Evolutionary conservation across 2,888 invertebrate species (phyloP), one percentile per base, ranked within the genome.

Genomic region (Caenorhabditis becei): DNA sequence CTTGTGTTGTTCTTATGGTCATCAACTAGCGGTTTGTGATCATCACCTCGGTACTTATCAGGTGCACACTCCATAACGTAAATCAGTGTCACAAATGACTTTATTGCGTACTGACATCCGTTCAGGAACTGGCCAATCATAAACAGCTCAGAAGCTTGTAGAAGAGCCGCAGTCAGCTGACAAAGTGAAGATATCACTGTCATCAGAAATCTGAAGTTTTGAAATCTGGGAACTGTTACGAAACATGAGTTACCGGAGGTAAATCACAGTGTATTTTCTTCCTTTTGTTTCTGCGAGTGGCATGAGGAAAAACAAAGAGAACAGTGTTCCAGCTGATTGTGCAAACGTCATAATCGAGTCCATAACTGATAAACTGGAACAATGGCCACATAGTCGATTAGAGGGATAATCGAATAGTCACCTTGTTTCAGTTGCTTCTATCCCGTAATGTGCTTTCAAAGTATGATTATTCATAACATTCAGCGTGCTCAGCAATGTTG

Each of bases 31-130:
- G 10, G n/a, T 14, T 41, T 41, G 41, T 14, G 8, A 14, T 11
- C 2, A 14, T 7, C 49, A 77, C 81, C 81, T 81, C 81, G 20
- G 26, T 56, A 69, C 14, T 69, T 56, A 47, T 85, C 85, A 24
- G 85, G 77, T 20, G 82, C 69, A 61, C 83, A 82, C 54, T 85
- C 85, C 0, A 75, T 77, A 26, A 85, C 59, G 47, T 65, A 85
- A 1, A 85, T n/a, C 10, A 70, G 18, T 1, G 77, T 80, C 3
- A 79, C 80, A 44, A 81, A 80, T 24, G 63, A 56, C 1, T 65
- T 44, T 1, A 82, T n/a, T 2, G 81, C 79, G 0, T 65, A 10
- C 14, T 65, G 59, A 1, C 53, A 23, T 1, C 80, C 80, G 23
- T 66, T 56, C 18, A 77, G 2, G 3, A 72, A 28, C 37, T 81